phyloP scores from a whole-genome alignment of 1,140 invertebrate species.

The Leptinotarsa undecemlineata region DNA sequence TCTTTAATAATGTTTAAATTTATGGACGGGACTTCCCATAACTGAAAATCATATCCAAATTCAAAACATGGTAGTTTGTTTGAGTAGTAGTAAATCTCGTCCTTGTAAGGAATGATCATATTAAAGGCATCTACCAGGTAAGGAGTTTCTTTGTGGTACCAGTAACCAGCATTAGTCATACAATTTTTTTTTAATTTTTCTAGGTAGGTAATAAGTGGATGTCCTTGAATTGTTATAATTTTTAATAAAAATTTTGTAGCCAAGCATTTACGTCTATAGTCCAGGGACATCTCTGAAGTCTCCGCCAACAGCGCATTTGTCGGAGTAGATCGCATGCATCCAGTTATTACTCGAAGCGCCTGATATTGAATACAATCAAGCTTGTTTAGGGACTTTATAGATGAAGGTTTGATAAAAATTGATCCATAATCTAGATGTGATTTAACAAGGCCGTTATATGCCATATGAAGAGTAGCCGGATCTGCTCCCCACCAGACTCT shows the following conservation, averaged over 20 bases:
- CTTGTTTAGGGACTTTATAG: not conserved
- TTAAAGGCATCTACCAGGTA: not conserved
- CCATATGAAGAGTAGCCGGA: not conserved
- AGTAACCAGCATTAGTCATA: not conserved
- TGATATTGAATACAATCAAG: slow-evolving; percentile 13
- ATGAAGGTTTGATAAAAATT: not conserved
- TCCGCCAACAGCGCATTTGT: slow-evolving; percentile 10
- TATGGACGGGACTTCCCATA: not conserved
- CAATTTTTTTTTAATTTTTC: not conserved
- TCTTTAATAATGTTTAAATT: not conserved
- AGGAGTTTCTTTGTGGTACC: slow-evolving; percentile 2
- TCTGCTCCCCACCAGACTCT: slow-evolving; percentile 26
- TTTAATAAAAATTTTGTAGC: slow-evolving; percentile 24
- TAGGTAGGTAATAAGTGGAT: not conserved
- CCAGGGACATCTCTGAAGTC: slow-evolving; percentile 1
- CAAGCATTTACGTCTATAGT: slow-evolving; percentile 23
- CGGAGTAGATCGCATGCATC: slow-evolving; percentile 15
- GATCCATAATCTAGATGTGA: slow-evolving; percentile 22
- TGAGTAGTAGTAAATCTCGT: not conserved
- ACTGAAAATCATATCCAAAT: not conserved
- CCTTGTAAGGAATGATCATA: no score
- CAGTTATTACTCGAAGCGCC: not conserved
- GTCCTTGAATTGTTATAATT: not conserved
- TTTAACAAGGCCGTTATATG: slow-evolving; percentile 16
- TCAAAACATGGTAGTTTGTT: not conserved